Evolutionary conservation across 1,140 invertebrate genomes (phyloP).

Genomic region (Melanaphis sacchari): DNA sequence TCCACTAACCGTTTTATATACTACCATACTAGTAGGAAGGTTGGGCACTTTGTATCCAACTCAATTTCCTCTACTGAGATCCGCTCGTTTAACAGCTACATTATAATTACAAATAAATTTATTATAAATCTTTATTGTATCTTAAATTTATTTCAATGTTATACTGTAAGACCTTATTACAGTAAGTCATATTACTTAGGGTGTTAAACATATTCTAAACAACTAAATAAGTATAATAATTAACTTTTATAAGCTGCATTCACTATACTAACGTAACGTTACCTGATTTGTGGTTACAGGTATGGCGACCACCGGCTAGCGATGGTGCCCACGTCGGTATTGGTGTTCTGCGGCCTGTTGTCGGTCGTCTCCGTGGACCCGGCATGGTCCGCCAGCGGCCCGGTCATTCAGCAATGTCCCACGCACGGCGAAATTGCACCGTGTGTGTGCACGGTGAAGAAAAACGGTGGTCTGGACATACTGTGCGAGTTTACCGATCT

Average conservation of each 20-base stretch:
- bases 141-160: neutral
- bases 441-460: conserved; percentile 82
- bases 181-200: no score
- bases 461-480: conserved; percentile 84
- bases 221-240: no score
- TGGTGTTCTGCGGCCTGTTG: conserved; percentile 26
- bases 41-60: no score
- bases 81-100: neutral
- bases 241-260: neutral
- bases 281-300: neutral
- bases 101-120: neutral
- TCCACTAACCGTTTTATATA: neutral
- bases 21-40: neutral
- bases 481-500: conserved; percentile 79
- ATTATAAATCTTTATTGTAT: neutral
- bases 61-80: neutral
- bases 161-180: neutral
- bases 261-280: neutral
- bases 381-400: conserved; percentile 41
- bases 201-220: no score
- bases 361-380: neutral
- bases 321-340: conserved; percentile 42
- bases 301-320: conserved; percentile 54
- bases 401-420: conserved; percentile 72
- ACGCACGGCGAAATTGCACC: conserved; percentile 74